phyloP scores from a whole-genome alignment of 1,140 invertebrate genomes.

The Dolichoris vasculosae region DNA sequence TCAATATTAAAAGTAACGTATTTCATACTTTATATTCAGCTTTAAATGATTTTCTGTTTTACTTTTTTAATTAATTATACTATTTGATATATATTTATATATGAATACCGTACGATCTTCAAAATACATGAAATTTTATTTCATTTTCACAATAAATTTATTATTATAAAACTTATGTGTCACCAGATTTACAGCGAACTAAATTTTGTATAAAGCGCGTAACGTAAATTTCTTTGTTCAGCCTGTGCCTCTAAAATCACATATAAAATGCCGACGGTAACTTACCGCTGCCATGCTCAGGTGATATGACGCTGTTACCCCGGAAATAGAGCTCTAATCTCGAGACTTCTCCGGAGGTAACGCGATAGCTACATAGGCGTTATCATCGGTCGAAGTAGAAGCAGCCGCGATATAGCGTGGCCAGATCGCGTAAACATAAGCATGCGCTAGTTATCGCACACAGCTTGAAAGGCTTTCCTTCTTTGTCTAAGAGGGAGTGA shows the following conservation, averaged over 20 bases:
- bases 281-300: background rate
- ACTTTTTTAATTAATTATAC: too few relatives aligned
- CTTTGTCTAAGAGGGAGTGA: background rate
- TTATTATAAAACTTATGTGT: too few relatives aligned
- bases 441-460: slow-evolving; percentile 4
- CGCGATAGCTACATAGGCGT: background rate
- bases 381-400: slow-evolving; percentile 13
- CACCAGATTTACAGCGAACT: too few relatives aligned
- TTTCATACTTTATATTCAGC: too few relatives aligned
- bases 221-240: background rate
- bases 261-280: background rate
- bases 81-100: too few relatives aligned
- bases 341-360: slow-evolving; percentile 11
- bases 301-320: background rate
- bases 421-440: slow-evolving; percentile 15
- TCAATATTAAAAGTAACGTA: too few relatives aligned
- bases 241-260: background rate
- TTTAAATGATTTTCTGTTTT: too few relatives aligned
- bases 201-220: too few relatives aligned
- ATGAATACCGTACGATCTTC: too few relatives aligned
- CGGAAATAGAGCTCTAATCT: slow-evolving; percentile 39
- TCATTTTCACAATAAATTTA: too few relatives aligned
- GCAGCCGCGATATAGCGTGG: background rate
- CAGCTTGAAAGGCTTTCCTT: slow-evolving; percentile 37
- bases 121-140: too few relatives aligned